Conservation (phyloP, 1,140 invertebrate species). For the Drosophila varians region DNA sequence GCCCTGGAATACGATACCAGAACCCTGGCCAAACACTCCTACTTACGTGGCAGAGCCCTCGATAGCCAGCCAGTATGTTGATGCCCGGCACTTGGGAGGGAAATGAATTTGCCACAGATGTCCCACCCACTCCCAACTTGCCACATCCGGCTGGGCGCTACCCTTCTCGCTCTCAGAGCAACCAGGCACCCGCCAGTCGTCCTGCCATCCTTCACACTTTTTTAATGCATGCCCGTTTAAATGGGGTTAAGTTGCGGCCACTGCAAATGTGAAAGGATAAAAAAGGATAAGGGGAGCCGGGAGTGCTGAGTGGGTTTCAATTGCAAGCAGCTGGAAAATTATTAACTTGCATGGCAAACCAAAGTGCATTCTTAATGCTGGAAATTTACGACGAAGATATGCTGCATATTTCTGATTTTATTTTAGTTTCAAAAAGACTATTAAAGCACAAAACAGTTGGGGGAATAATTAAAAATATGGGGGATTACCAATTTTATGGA, state of each 20-base stretch:
- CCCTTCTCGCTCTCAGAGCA: too few relatives aligned
- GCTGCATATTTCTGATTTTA: conserved; percentile 13
- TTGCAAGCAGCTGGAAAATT: conserved; percentile 56
- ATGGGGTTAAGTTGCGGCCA: conserved; percentile 67
- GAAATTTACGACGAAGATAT: conserved; percentile 39
- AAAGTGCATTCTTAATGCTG: conserved; percentile 32
- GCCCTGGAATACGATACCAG: conserved; percentile 1
- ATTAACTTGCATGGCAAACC: conserved; percentile 38
- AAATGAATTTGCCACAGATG: conserved; percentile 67
- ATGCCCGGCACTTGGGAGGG: conserved; percentile 59
- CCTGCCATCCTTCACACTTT: conserved; percentile 17
- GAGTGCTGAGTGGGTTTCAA: conserved; percentile 50
- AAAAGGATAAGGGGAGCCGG: neutral
- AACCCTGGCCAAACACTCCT: conserved; percentile 1
- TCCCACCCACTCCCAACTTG: neutral
- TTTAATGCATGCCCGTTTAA: conserved; percentile 51
- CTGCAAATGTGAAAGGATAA: conserved; percentile 17
- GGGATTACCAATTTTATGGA: too few relatives aligned
- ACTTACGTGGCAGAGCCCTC: conserved; percentile 1
- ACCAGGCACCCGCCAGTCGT: neutral
- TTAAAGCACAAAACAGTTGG: too few relatives aligned
- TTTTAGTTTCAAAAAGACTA: neutral
- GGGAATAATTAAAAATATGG: too few relatives aligned
- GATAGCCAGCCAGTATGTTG: conserved; percentile 41
- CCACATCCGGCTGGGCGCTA: neutral